Evolutionary conservation across 2,113 vertebrate species (phyloP).

Genomic region (Proteles cristata): DNA sequence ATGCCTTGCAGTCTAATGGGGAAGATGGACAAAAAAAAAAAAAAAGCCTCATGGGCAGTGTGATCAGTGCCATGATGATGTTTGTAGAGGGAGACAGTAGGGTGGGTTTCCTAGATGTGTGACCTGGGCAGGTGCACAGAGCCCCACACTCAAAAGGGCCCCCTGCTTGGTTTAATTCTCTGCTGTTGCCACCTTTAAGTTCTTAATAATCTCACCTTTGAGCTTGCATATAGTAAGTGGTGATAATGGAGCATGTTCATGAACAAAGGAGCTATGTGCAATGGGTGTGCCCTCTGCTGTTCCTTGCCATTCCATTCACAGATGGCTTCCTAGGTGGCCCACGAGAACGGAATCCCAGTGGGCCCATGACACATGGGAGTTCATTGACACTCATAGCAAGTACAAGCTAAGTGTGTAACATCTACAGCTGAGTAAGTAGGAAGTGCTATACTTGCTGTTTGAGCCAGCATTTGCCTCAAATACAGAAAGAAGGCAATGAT

Average conservation of each 20-base stretch:
- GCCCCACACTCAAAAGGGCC: background rate
- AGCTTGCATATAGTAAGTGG: background rate
- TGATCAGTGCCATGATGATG: background rate
- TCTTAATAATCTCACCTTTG: background rate
- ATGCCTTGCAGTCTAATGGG: fast-evolving
- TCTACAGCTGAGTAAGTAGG: background rate
- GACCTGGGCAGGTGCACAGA: no score
- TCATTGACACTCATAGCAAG: fast-evolving
- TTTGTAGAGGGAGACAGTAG: background rate
- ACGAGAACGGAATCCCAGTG: background rate
- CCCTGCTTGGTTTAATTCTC: background rate
- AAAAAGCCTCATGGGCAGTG: no score
- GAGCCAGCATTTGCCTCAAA: background rate
- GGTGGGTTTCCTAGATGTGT: background rate
- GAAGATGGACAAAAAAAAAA: background rate
- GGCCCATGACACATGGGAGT: background rate
- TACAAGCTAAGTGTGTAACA: background rate
- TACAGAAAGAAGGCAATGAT: background rate
- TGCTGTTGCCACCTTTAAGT: background rate
- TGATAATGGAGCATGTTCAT: background rate
- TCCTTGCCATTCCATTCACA: background rate
- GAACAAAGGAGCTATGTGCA: background rate
- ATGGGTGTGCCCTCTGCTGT: fast-evolving
- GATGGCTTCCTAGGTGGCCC: background rate
- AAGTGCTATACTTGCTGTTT: background rate